Base-by-base conservation (phyloP, 2,888 invertebrate species). In the Sceliomorpha sp. region DNA sequence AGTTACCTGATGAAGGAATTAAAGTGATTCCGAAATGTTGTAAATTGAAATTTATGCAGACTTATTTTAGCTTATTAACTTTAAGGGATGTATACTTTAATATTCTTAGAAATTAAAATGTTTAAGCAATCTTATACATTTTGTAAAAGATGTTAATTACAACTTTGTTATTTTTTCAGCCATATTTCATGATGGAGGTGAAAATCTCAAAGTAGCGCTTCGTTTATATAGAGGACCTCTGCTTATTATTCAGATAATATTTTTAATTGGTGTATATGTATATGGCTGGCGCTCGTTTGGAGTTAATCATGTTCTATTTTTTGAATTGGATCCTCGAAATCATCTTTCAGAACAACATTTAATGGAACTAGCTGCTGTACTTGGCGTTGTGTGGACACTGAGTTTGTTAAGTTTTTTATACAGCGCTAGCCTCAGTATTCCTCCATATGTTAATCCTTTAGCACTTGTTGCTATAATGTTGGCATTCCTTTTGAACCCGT, bases 261-360 rank as follows among this genome's bases (percentile, higher is more conserved):
- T 98, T 86, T 90, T 98, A 26, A 96, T 98, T 89, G 98, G 98
- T 15, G 94, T 98, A 44, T 98, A 98, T 85, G 96, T 98, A 0
- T 98, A 98, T 86, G 98, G 98, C 3, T 98, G 98, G 98, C 90
- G 98, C 72, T 96, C 97, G 0, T 97, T 98, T 0, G 98, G 99
- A 1, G 98, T 99, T 8, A 98, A 98, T 89, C 98, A 99, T 86
- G 98, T 99, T 0, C 90, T 99, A 1, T 99, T 99, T 76, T 99
- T 99, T 88, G 98, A 98, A 86, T 90, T 99, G 79, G 98, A 99
- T 88, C 98, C 98, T 0, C 90, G 98, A 58, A 97, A 98, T 88
- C 98, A 98, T 88, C 89, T 96, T 0, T 95, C 95, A 0, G 98
- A 98, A 78, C 98, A 98, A 82, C 96, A 98, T 89, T 90, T 99